Evolutionary conservation across 2,888 invertebrate genomes (phyloP).

Genomic region (Papilio protenor): DNA sequence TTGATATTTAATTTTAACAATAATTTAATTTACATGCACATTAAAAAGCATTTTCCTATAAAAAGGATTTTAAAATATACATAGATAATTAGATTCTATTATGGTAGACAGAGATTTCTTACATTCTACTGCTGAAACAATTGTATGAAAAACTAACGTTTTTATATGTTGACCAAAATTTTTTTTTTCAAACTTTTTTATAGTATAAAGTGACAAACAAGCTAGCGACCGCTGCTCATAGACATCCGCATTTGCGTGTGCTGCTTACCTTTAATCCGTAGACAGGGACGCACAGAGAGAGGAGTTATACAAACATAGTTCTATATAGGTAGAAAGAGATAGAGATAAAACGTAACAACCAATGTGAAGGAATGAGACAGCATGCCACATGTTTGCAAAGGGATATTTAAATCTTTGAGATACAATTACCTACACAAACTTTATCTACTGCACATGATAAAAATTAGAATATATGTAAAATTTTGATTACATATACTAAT

Average conservation of each 20-base stretch:
- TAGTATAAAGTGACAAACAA: too few relatives aligned
- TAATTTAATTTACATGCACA: too few relatives aligned
- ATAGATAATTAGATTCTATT: too few relatives aligned
- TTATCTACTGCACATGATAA: conserved; percentile 69
- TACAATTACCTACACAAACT: conserved; percentile 60
- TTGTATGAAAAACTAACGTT: not conserved
- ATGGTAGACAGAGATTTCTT: too few relatives aligned
- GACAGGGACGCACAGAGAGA: too few relatives aligned
- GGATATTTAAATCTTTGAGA: conserved; percentile 51
- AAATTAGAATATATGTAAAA: conserved; percentile 84
- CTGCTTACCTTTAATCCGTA: too few relatives aligned
- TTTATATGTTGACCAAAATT: not conserved
- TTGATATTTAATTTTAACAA: too few relatives aligned
- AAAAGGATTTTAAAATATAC: too few relatives aligned
- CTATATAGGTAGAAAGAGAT: not conserved
- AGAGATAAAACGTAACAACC: not conserved
- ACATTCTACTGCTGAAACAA: not conserved
- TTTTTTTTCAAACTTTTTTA: too few relatives aligned
- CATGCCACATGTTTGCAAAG: not conserved
- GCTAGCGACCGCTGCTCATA: too few relatives aligned
- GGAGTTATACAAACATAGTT: not conserved
- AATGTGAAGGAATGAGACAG: not conserved
- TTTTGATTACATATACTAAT: conserved; percentile 68
- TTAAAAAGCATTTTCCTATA: too few relatives aligned
- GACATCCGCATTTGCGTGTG: too few relatives aligned